A percentile compares a stretch with the other conserved stretches of the same genome.
phyloP scores from a whole-genome alignment of 2,888 invertebrate genomes.

The Sminthurinus aureus region DNA sequence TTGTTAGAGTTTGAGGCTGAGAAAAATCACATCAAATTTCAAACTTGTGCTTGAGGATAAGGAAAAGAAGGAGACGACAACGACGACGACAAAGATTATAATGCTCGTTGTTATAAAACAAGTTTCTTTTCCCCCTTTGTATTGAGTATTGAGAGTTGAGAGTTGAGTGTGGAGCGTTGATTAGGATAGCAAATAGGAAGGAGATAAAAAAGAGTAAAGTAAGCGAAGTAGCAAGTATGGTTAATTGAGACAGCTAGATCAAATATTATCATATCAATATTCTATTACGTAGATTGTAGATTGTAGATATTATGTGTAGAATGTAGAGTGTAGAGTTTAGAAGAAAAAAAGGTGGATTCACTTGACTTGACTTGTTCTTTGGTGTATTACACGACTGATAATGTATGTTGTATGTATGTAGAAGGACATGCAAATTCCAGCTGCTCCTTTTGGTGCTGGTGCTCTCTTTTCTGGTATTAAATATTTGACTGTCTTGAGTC shows the following conservation, averaged over 20 bases:
- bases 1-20: too few relatives aligned
- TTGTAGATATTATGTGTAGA: not conserved
- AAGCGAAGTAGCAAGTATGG: slow-evolving; percentile 22
- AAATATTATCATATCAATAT: not conserved
- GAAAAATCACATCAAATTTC: too few relatives aligned
- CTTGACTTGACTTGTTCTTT: not conserved
- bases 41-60: slow-evolving; percentile 1
- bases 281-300: not conserved
- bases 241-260: slow-evolving; percentile 19
- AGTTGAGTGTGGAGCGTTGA: not conserved
- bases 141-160: too few relatives aligned
- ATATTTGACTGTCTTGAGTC: not conserved
- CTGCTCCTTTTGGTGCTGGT: not conserved
- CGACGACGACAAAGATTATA: not conserved
- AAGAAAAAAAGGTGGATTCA: not conserved
- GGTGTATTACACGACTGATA: not conserved
- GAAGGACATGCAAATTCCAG: not conserved
- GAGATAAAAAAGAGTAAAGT: slow-evolving; percentile 7
- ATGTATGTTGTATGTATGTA: not conserved
- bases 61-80: not conserved
- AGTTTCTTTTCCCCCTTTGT: slow-evolving; percentile 5
- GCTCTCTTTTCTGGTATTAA: not conserved
- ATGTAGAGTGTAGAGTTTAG: not conserved
- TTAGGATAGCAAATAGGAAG: slow-evolving; percentile 25
- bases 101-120: not conserved